These are phyloP conservation scores for Spermophilus dauricus DNA, from an alignment of 2,113 vertebrate species.

Conservation along the genomic window DNA sequence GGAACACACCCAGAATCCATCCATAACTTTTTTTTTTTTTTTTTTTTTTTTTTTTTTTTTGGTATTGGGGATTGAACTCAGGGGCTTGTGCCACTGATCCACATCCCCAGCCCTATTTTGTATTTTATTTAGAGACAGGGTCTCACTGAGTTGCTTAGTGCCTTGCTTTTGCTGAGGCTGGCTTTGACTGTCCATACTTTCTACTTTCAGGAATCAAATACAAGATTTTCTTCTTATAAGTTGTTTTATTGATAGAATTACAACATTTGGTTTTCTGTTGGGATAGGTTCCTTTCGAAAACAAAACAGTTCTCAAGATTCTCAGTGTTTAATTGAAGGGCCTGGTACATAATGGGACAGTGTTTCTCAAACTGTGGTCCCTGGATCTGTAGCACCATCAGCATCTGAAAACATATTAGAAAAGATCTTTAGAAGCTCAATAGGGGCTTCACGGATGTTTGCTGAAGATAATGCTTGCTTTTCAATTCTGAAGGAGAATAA, in stretches of 20 bases:
- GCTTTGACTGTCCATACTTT: background rate
- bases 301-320: background rate
- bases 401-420: background rate
- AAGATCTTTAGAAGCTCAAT: background rate
- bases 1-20: background rate
- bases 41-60: too few relatives aligned
- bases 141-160: too few relatives aligned
- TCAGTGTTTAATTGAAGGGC: background rate
- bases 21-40: background rate
- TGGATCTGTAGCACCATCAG: background rate
- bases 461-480: background rate
- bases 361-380: background rate
- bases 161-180: too few relatives aligned
- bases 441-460: background rate
- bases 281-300: constrained; percentile 4
- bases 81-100: too few relatives aligned
- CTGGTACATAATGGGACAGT: background rate
- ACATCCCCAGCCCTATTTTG: too few relatives aligned
- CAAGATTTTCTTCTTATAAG: background rate
- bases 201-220: background rate
- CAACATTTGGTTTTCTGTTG: background rate
- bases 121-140: too few relatives aligned
- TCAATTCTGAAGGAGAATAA: background rate
- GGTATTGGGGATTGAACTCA: too few relatives aligned
- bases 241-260: background rate